A percentile compares a stretch with the other conserved stretches of the same genome.
Evolutionary conservation across 2,888 invertebrate species (phyloP).

Genomic region (Macaria notata): DNA sequence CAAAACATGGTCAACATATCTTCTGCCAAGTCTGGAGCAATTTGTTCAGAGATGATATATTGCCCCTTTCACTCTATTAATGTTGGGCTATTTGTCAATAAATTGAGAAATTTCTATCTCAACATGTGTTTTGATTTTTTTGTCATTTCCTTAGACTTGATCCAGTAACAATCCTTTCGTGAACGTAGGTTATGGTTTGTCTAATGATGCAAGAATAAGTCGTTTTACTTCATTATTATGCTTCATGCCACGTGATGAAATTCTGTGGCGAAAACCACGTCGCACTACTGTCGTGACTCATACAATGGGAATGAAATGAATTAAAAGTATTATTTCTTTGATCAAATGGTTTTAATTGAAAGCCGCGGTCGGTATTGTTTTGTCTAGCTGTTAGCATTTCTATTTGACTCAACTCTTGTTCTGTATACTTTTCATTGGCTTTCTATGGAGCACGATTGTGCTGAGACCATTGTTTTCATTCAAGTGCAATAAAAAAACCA

Average conservation of each 20-base stretch:
- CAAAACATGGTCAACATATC: neutral
- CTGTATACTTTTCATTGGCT: slow-evolving; percentile 12
- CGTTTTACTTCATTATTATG: slow-evolving; percentile 9
- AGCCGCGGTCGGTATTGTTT: slow-evolving; percentile 21
- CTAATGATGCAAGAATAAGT: slow-evolving; percentile 10
- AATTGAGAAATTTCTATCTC: too few species aligned
- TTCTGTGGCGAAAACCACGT: slow-evolving; percentile 8
- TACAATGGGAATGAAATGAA: slow-evolving; percentile 7
- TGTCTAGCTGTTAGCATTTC: slow-evolving; percentile 19
- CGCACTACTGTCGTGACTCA: slow-evolving; percentile 14
- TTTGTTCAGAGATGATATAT: neutral
- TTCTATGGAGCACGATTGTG: slow-evolving; percentile 3
- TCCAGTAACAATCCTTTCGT: neutral
- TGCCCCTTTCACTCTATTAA: too few species aligned
- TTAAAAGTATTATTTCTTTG: slow-evolving; percentile 6
- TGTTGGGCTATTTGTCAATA: too few species aligned
- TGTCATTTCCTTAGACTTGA: too few species aligned
- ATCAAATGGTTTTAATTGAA: slow-evolving; percentile 19
- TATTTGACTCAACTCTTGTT: slow-evolving; percentile 12
- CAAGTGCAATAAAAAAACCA: too few species aligned
- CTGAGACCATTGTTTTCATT: slow-evolving; percentile 1
- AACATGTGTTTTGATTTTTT: too few species aligned
- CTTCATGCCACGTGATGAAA: slow-evolving; percentile 11
- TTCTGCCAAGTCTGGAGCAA: neutral
- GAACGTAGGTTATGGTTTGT: neutral